Base-by-base conservation (phyloP, 1,140 invertebrate genomes). In the Apis cerana region DNA sequence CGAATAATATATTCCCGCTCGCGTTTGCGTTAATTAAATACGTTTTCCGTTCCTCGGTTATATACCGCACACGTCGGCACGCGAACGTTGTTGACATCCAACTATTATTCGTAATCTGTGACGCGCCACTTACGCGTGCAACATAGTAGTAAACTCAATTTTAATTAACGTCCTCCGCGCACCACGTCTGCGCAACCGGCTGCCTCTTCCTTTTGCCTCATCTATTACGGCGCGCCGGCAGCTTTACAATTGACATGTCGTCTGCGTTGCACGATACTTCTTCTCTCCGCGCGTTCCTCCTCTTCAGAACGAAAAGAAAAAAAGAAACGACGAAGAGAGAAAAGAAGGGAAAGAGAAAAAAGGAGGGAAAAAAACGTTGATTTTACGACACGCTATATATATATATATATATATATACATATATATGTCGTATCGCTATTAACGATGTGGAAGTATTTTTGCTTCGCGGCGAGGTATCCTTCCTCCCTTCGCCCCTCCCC, bases 21-120 rank as follows among this genome's bases (percentile, higher is more conserved):
- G 62, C 71, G 76, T 81, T 58, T 52, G 62, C 71, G 76, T 81
- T 86, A 89, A 91, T 91, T 89, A 90, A 85, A 80, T 33, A 56
- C 52, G 27, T 61, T 50, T 58, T 33, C 59, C 50, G n/a, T 58
- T n/a, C 61, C 62, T n/a, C 69, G 65, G 27, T 12, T 15, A 27
- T 5, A 17, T 9, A 48, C 56, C 56, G 67, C 75, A 64, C 85
- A 56, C 52, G 69, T 58, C 50, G 61, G 59, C 54, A 75, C 62
- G 48, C 59, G 21, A 79, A 56, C 58, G 59, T 61, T 58, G 61
- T 56, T 21, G 69, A 58, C 80, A 75, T 65, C 85, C 33, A 19
- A 48, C 80, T 70, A 71, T 77, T 71, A 61, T 59, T 64, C 27
- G 75, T 70, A 65, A 87, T 86, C n/a, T 27, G 64, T n/a, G 74